Base-by-base conservation (phyloP, 2,113 vertebrate species). In the Syrmaticus mikado region DNA sequence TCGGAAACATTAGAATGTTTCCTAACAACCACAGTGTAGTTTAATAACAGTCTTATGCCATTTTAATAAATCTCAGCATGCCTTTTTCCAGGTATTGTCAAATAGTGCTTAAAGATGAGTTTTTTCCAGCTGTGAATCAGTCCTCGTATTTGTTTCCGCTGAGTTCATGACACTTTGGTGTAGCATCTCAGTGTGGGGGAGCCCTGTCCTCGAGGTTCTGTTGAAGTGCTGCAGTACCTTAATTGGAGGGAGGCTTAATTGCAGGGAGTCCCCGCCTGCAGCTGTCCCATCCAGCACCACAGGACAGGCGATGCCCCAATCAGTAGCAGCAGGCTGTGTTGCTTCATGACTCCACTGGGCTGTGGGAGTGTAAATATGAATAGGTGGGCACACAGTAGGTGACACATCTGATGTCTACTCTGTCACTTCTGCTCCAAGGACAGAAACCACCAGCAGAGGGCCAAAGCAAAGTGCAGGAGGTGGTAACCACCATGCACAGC, bases 1-100 rank as follows among this genome's bases (percentile, higher is more conserved):
- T 45, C 62, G 48, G 82, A 89, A 94, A 82, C 81, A 90, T 53
- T 58, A 74, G n/a, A 79, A 90, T 62, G 91, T 92, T 95, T 95
- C 91, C 87, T 87, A 82, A 86, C 86, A 90, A 89, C 86, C 53
- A 0, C 11, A 25, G 19, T 86, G 46, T 67, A 66, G 70, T 86
- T 93, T 90, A 90, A 43, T 67, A 90, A 90, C 88, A 93, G 12
- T 82, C 40, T 73, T 58, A 58, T 2, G 40, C 71, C 84, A 58
- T 85, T 89, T 89, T 48, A 94, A 84, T 68, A 53, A 5, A 1
- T 70, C 38, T 78, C 28, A 61, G 5, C 52, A 11, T 68, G 74
- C 74, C 91, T 79, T 91, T 93, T 96, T 40, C 91, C 87, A 77
- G 89, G 71, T 92, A 70, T 95, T 94, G 78, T 76, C 92, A 87